phyloP scores from a whole-genome alignment of 1,140 invertebrate genomes.

The Epicauta chinensis region DNA sequence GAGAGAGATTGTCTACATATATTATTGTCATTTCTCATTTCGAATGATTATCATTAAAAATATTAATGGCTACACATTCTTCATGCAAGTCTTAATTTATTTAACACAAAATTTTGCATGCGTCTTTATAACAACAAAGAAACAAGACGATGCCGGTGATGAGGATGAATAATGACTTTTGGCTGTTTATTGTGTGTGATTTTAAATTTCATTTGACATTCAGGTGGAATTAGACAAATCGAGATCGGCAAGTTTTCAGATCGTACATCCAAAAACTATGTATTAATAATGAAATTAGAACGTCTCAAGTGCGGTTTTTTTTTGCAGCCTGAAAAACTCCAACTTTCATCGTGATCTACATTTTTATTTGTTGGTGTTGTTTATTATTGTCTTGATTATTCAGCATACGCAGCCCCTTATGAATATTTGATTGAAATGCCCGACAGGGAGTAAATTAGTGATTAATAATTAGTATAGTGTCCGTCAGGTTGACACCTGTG shows the following conservation, averaged over 20 bases:
- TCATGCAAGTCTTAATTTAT: conserved; percentile 41
- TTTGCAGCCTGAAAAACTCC: no score
- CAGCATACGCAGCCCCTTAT: conserved; percentile 2
- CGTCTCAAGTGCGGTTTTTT: no score
- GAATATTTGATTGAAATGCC: conserved; percentile 16
- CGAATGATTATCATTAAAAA: conserved; percentile 41
- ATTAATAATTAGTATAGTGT: conserved; percentile 21
- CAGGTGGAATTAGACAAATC: no score
- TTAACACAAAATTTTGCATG: conserved; percentile 38
- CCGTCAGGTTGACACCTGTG: conserved; percentile 24
- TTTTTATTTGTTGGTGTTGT: no score
- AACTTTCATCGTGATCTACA: no score
- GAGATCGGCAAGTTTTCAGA: no score
- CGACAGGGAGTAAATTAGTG: conserved; percentile 15
- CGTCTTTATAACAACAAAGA: conserved; percentile 29
- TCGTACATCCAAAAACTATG: no score
- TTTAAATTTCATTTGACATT: conserved; percentile 24
- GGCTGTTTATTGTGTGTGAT: conserved; percentile 23
- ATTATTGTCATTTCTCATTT: conserved; percentile 42
- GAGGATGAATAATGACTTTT: conserved; percentile 28
- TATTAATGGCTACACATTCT: conserved; percentile 41
- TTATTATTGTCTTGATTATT: not conserved
- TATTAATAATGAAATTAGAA: no score
- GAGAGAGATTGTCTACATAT: conserved; percentile 38
- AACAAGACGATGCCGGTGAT: not conserved